Percentiles rank a stretch among this genome's conserved stretches.
These are phyloP conservation scores for Piaya cayana DNA, from an alignment of 2,113 vertebrate species.

Conservation along the genomic window DNA sequence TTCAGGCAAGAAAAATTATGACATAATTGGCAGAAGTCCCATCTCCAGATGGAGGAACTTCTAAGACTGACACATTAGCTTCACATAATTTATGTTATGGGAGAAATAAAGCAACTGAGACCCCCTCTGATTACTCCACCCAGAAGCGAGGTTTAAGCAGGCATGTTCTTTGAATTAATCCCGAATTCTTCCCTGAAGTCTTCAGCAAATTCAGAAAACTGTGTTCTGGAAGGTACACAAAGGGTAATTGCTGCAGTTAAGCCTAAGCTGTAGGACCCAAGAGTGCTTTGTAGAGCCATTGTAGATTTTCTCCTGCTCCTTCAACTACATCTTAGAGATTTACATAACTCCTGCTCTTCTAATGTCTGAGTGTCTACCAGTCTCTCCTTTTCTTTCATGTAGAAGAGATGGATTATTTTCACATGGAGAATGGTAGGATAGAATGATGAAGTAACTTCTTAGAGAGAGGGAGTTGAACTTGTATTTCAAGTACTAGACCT, in stretches of 20 bases:
- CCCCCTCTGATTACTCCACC: slow-evolving; percentile 25
- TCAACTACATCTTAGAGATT: not conserved
- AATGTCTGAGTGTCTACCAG: not conserved
- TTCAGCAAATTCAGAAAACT: not conserved
- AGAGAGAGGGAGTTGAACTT: not conserved
- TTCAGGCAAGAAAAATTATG: slow-evolving; percentile 59
- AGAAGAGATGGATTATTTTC: not conserved
- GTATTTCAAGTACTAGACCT: not conserved
- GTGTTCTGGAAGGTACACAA: not conserved
- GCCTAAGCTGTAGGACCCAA: not conserved
- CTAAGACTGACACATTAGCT: slow-evolving; percentile 36
- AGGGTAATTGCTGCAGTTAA: slow-evolving; percentile 3
- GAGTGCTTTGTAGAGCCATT: not conserved
- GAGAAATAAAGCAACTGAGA: slow-evolving; percentile 45
- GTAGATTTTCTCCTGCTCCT: not conserved
- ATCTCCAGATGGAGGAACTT: slow-evolving; percentile 65
- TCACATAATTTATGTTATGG: slow-evolving; percentile 50
- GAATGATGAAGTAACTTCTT: not conserved
- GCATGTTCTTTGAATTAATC: slow-evolving; percentile 27
- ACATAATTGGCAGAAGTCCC: slow-evolving; percentile 65
- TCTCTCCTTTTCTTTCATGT: not conserved
- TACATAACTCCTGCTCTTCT: not conserved
- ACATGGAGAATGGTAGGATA: not conserved
- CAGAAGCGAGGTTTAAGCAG: slow-evolving; percentile 41
- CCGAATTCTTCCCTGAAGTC: slow-evolving; percentile 12